These are phyloP conservation scores for Bombyx mandarina DNA, from an alignment of 1,140 invertebrate species.

Conservation along the genomic window DNA sequence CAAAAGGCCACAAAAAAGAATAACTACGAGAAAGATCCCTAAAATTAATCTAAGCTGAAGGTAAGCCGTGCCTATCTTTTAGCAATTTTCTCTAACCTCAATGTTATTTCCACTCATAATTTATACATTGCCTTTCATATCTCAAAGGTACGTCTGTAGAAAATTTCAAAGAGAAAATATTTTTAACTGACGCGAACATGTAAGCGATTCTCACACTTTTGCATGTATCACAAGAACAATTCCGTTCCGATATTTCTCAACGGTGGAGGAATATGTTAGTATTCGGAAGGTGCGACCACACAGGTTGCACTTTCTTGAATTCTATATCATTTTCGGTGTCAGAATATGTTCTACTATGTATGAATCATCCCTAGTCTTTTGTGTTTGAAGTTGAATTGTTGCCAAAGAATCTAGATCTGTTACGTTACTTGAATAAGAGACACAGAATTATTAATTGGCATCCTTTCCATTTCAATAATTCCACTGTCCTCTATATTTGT, in stretches of 20 bases:
- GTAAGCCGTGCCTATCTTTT: too few species aligned
- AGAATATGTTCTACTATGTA: slow-evolving; percentile 19
- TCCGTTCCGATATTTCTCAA: slow-evolving; percentile 31
- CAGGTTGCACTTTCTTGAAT: slow-evolving; percentile 25
- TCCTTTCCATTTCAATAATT: too few species aligned
- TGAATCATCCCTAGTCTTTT: slow-evolving; percentile 12
- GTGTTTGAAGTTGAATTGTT: too few species aligned
- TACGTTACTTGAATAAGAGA: too few species aligned
- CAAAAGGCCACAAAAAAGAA: too few species aligned
- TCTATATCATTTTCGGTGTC: slow-evolving; percentile 15
- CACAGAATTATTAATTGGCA: too few species aligned
- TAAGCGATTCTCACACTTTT: slow-evolving; percentile 20
- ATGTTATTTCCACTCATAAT: slow-evolving; percentile 7
- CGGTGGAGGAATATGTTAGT: slow-evolving; percentile 25
- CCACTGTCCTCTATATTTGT: too few species aligned
- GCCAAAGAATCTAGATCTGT: too few species aligned
- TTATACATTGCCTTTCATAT: slow-evolving; percentile 7
- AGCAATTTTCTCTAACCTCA: not conserved
- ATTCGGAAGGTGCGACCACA: slow-evolving; percentile 26
- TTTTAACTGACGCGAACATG: slow-evolving; percentile 19
- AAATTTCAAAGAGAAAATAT: slow-evolving; percentile 9
- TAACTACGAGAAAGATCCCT: too few species aligned
- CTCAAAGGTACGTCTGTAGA: slow-evolving; percentile 3
- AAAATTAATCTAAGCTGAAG: too few species aligned
- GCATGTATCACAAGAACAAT: slow-evolving; percentile 22